These are phyloP conservation scores for Standfussiana lucernea DNA, from an alignment of 2,888 invertebrate species.

Conservation along the genomic window DNA sequence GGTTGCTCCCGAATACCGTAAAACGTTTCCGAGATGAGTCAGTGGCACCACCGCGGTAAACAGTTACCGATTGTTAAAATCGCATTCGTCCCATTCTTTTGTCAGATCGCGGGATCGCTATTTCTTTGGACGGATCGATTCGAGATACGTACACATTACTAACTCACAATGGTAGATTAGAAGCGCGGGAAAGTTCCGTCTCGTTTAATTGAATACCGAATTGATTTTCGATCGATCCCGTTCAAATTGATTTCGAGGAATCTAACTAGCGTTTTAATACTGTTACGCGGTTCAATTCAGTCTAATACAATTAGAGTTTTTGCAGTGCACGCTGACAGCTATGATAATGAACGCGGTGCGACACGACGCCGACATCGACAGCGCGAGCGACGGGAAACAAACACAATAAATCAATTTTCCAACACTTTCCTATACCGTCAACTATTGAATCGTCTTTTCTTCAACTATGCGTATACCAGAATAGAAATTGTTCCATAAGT, in stretches of 20 bases:
- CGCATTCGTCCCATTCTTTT: slow-evolving; percentile 84
- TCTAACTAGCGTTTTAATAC: slow-evolving; percentile 79
- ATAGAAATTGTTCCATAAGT: slow-evolving; percentile 55
- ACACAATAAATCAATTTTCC: slow-evolving; percentile 57
- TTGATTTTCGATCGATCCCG: slow-evolving; percentile 85
- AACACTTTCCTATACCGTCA: slow-evolving; percentile 60
- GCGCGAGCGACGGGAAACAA: slow-evolving; percentile 59
- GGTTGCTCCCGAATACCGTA: slow-evolving; percentile 79
- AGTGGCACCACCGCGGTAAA: slow-evolving; percentile 77
- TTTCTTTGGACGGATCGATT: slow-evolving; percentile 86
- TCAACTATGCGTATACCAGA: slow-evolving; percentile 46
- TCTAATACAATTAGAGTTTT: slow-evolving; percentile 79
- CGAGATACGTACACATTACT: slow-evolving; percentile 80
- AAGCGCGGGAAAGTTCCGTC: slow-evolving; percentile 84
- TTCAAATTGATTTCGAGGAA: slow-evolving; percentile 83
- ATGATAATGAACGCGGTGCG: slow-evolving; percentile 65
- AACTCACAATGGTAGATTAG: slow-evolving; percentile 84
- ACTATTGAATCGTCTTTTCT: slow-evolving; percentile 43
- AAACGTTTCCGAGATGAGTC: slow-evolving; percentile 73
- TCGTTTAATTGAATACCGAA: slow-evolving; percentile 87
- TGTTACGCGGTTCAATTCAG: slow-evolving; percentile 78
- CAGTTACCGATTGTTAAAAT: slow-evolving; percentile 87
- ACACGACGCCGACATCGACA: slow-evolving; percentile 30
- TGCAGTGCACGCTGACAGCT: slow-evolving; percentile 67
- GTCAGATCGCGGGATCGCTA: slow-evolving; percentile 78